phyloP scores from a whole-genome alignment of 2,113 vertebrate species.

The Abramis brama region DNA sequence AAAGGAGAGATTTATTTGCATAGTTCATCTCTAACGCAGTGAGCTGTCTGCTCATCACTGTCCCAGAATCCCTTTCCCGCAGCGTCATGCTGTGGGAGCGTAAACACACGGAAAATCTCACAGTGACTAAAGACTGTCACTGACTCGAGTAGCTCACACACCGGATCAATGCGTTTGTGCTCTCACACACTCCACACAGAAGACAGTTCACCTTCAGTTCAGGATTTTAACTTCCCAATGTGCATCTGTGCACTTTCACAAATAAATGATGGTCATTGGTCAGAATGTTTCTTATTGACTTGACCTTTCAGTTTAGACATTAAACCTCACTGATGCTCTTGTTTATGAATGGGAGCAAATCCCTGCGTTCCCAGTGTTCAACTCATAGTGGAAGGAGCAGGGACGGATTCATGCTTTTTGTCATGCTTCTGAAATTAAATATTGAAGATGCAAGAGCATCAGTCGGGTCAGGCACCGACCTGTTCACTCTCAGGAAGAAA shows the following conservation, averaged over 20 bases:
- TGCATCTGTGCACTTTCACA: background rate
- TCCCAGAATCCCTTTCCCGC: slow-evolving; percentile 16
- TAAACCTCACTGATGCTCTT: background rate
- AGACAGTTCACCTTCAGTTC: background rate
- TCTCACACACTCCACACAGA: background rate
- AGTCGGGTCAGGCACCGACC: background rate
- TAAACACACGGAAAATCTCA: slow-evolving; percentile 21
- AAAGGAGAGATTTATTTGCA: slow-evolving; percentile 26
- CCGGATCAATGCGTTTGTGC: background rate
- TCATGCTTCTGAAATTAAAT: background rate
- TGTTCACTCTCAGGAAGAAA: background rate
- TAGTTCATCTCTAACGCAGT: slow-evolving; percentile 28
- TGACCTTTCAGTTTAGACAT: background rate
- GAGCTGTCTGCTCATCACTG: slow-evolving; percentile 15
- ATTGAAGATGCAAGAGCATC: background rate
- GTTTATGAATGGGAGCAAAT: background rate
- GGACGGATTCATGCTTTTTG: background rate
- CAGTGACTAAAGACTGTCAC: slow-evolving; percentile 14
- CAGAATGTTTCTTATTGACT: background rate
- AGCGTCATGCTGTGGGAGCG: slow-evolving; percentile 13
- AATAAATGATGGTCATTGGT: background rate
- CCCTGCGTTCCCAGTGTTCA: background rate
- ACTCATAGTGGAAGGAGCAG: background rate
- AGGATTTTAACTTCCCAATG: background rate
- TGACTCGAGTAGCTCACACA: background rate